phyloP scores from a whole-genome alignment of 2,113 vertebrate species.

The Hippocampus zosterae region DNA sequence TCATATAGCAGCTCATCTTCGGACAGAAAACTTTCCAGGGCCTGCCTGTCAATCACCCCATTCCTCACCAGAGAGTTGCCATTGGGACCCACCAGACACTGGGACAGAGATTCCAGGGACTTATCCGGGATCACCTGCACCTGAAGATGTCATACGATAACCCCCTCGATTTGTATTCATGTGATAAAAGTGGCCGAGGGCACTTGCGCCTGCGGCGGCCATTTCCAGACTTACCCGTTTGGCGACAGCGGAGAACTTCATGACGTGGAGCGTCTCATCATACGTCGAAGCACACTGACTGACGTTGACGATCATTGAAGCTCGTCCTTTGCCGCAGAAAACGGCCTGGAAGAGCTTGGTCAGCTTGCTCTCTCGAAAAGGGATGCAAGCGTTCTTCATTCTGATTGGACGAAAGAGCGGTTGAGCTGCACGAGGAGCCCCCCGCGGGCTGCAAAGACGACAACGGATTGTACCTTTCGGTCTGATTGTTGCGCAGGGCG shows the following conservation, averaged over 20 bases:
- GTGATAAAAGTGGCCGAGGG: not conserved
- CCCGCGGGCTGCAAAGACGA: not conserved
- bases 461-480: constrained; percentile 65
- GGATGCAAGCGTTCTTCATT: constrained; percentile 67
- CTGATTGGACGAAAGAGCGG: constrained; percentile 22
- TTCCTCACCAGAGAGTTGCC: constrained; percentile 67
- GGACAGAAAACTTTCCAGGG: constrained; percentile 61
- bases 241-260: constrained; percentile 88
- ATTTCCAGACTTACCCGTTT: constrained; percentile 73
- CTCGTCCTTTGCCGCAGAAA: constrained; percentile 82
- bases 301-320: constrained; percentile 86
- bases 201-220: rapidly evolving
- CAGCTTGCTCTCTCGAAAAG: constrained; percentile 88
- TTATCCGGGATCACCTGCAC: constrained; percentile 77
- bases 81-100: constrained; percentile 63
- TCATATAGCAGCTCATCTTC: constrained; percentile 68
- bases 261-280: constrained; percentile 84
- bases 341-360: constrained; percentile 86
- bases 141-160: constrained; percentile 51
- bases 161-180: not conserved
- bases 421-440: not conserved
- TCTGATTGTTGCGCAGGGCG: constrained; percentile 79
- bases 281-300: constrained; percentile 84
- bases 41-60: constrained; percentile 52
- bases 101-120: constrained; percentile 59